Evolutionary conservation across 2,113 vertebrate genomes (phyloP).

Genomic region (Vireo altiloquus): DNA sequence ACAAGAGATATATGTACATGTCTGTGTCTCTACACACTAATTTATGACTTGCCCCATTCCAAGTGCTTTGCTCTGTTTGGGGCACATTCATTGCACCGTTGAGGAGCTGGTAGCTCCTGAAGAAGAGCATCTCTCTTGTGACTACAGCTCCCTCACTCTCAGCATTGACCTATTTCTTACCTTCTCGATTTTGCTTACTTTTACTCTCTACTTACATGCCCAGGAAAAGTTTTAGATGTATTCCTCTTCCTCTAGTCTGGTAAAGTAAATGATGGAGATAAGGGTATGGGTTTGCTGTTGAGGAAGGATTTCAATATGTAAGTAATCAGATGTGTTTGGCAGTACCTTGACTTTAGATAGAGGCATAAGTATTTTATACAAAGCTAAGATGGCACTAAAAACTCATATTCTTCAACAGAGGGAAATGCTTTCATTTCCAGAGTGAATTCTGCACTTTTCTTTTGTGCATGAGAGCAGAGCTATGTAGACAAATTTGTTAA

Average conservation of each 20-base stretch:
- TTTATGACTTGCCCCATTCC: neutral
- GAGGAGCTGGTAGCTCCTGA: neutral
- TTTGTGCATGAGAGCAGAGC: neutral
- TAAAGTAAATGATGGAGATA: neutral
- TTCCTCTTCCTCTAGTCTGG: neutral
- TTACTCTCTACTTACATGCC: neutral
- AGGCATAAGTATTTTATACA: neutral
- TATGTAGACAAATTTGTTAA: neutral
- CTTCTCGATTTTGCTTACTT: neutral
- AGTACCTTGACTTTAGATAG: neutral
- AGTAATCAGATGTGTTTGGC: neutral
- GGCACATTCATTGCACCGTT: neutral
- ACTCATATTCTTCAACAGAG: neutral
- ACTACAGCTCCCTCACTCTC: fast-evolving
- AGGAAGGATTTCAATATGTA: neutral
- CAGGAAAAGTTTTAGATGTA: neutral
- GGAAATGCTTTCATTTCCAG: neutral
- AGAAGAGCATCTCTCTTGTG: neutral
- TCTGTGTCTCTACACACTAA: neutral
- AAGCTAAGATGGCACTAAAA: neutral
- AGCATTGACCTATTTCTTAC: neutral
- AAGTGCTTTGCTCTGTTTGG: neutral
- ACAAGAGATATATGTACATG: neutral
- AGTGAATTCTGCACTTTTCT: neutral
- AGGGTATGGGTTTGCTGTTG: neutral